phyloP scores from a whole-genome alignment of 2,797 vertebrate genomes.

The Threskiornis aethiopicus region DNA sequence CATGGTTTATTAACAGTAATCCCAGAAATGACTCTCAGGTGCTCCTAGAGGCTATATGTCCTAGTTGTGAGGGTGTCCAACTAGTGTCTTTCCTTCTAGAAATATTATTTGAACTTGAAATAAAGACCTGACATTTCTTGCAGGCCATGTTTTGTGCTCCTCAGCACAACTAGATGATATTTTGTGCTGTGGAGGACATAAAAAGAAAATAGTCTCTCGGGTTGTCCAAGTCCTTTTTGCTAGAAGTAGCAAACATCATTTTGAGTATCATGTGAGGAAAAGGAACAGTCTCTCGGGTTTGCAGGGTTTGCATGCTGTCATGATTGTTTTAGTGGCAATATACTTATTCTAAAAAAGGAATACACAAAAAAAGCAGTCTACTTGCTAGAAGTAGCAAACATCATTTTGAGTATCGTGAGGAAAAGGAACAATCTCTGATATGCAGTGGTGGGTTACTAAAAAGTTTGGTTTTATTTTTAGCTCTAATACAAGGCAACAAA shows the following conservation, averaged over 20 bases:
- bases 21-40: neutral
- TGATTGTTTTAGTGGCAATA: neutral
- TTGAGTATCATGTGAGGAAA: no score
- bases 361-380: no score
- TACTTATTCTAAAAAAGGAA: neutral
- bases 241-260: no score
- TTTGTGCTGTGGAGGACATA: neutral
- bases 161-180: neutral
- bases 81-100: neutral
- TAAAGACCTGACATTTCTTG: neutral
- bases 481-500: constrained; percentile 62
- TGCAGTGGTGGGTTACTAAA: neutral
- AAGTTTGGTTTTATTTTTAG: constrained; percentile 39
- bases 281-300: no score
- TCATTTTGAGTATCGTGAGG: neutral
- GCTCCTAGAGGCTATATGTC: neutral
- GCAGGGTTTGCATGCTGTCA: neutral
- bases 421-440: neutral
- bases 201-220: neutral
- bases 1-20: neutral
- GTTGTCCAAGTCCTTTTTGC: neutral
- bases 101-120: neutral
- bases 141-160: neutral
- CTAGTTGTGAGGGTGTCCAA: neutral
- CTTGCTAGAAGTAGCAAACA: no score